Percentiles rank a stretch among this genome's conserved stretches.
Evolutionary conservation across 2,797 vertebrate genomes (phyloP).

Genomic region (Sandelia bainsii): DNA sequence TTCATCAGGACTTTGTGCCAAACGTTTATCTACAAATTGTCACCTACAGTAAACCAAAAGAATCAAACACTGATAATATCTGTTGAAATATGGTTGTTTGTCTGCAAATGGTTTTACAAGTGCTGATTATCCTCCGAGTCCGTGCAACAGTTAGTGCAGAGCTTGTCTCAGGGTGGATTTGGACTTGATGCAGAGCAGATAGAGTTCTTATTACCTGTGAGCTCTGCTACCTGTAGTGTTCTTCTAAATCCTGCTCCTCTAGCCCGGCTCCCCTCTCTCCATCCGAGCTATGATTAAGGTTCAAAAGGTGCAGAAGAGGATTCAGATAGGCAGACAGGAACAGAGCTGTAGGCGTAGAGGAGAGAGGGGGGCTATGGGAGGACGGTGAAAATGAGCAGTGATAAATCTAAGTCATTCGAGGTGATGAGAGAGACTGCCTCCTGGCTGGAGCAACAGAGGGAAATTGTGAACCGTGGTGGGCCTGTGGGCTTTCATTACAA

Average conservation of each 20-base stretch:
- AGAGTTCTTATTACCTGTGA: conserved; percentile 21
- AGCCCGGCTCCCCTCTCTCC: conserved; percentile 73
- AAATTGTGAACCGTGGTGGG: conserved; percentile 2
- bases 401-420: conserved; percentile 29
- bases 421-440: not conserved
- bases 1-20: too few species aligned
- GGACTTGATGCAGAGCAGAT: not conserved
- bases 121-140: too few species aligned
- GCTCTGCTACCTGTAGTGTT: conserved; percentile 17
- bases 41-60: too few species aligned
- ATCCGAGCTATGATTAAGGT: conserved; percentile 56
- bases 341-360: not conserved
- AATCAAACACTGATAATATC: too few species aligned
- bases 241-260: conserved; percentile 68
- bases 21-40: too few species aligned
- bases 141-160: too few species aligned
- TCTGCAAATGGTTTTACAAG: too few species aligned
- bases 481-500: conserved; percentile 24
- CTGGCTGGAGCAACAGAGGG: not conserved
- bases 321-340: not conserved
- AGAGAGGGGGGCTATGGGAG: not conserved
- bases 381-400: conserved; percentile 2
- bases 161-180: conserved; percentile 4
- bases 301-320: conserved; percentile 9
- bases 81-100: too few species aligned